Evolutionary conservation across 1,140 invertebrate genomes (phyloP), one percentile per base, ranked within the genome.

Genomic region (Muscidifurax raptorellus): DNA sequence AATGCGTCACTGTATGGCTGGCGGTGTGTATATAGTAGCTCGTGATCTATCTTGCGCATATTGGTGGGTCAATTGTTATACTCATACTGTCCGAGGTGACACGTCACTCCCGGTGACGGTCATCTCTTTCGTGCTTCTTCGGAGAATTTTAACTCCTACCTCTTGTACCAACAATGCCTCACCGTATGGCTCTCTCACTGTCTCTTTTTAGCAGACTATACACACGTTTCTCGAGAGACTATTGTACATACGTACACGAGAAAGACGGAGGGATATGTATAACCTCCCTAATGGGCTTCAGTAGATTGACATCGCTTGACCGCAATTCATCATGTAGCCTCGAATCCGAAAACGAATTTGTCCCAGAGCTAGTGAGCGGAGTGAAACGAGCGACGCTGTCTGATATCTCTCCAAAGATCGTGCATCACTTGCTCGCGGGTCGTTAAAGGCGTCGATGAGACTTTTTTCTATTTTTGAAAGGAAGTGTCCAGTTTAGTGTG

Each of bases 311-410:
- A 64, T 64, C 47, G 71, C 52, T 82, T 64, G 71, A 82, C 30
- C 44, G 69, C 71, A 75, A 82, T 82, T 82, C 30, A 82, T 82
- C 47, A 40, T 30, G 10, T 64, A 82, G 52, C 80, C 80, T 82
- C 47, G 71, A 74, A 74, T 82, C 80, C 18, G 71, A 59, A 64
- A 75, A 82, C 47, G 22, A 82, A 82, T 82, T 82, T 75, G 47
- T 82, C 47, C 47, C 18, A 81, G 15, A 81, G 40, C 15, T 71
- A 59, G 12, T 18, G 10, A 40, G 25, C 32, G n/a, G n/a, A n/a
- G n/a, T n/a, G n/a, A n/a, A n/a, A n/a, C n/a, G 12, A 66, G n/a
- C 64, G n/a, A 52, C 9, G 59, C 67, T n/a, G 12, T 40, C 25
- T 66, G 77, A 32, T 40, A 25, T 32, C 36, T 25, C 27, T 22